These are phyloP conservation scores for Apodemia mormo DNA, from an alignment of 2,888 invertebrate genomes.

Conservation along the genomic window DNA sequence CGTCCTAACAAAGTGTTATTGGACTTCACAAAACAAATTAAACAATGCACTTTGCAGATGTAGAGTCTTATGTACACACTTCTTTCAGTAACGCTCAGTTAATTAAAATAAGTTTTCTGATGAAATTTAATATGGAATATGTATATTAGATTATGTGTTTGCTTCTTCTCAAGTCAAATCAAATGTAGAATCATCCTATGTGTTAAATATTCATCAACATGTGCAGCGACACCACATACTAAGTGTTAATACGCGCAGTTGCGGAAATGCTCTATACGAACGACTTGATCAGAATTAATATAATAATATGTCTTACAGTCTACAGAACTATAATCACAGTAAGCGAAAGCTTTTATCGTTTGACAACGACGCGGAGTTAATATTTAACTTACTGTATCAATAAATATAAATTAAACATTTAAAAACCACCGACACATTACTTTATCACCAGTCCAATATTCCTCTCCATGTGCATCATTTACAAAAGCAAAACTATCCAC, in stretches of 20 bases:
- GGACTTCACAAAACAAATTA: neutral
- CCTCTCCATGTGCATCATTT: no score
- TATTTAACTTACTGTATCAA: neutral
- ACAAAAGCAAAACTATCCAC: no score
- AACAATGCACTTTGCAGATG: neutral
- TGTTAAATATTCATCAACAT: neutral
- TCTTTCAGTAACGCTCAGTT: neutral
- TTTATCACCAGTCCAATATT: no score
- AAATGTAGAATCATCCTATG: no score
- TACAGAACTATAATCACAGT: neutral
- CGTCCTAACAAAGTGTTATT: neutral
- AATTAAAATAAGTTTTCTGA: no score
- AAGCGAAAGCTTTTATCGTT: neutral
- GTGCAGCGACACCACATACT: neutral
- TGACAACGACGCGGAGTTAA: neutral
- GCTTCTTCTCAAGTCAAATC: no score
- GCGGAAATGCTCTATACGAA: constrained; percentile 21
- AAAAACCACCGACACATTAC: no score
- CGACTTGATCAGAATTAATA: constrained; percentile 8
- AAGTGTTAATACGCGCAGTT: constrained; percentile 19
- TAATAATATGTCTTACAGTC: no score
- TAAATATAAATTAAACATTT: no score
- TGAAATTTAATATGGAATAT: no score
- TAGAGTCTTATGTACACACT: neutral
- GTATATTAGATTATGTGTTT: no score